Conservation (phyloP, 2,797 vertebrate genomes). For the Gephyroberyx darwinii region DNA sequence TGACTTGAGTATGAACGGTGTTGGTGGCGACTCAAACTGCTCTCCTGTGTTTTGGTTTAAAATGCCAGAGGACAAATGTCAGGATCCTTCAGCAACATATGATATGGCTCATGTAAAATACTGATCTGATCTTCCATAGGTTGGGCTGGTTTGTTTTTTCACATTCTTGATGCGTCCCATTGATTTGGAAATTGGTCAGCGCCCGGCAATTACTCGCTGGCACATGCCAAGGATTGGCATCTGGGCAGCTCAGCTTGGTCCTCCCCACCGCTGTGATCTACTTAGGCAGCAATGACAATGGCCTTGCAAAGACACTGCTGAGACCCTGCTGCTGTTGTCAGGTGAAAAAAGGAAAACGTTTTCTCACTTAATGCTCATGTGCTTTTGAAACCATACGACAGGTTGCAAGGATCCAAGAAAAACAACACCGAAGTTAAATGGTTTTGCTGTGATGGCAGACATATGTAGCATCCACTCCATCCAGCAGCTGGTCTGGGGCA, state of each 20-base stretch:
- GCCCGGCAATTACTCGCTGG: slow-evolving; percentile 35
- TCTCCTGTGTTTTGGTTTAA: too few relatives aligned
- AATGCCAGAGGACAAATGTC: too few relatives aligned
- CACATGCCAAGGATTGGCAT: slow-evolving; percentile 29
- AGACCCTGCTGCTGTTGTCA: slow-evolving; percentile 3
- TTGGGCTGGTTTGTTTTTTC: slow-evolving; percentile 28
- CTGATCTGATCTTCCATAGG: not conserved
- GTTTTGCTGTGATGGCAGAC: not conserved
- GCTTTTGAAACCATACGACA: not conserved
- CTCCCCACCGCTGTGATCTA: slow-evolving; percentile 36
- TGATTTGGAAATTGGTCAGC: slow-evolving; percentile 46
- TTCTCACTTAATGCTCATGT: not conserved
- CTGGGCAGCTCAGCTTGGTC: slow-evolving; percentile 32
- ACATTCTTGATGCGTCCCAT: slow-evolving; percentile 19
- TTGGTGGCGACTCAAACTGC: too few relatives aligned
- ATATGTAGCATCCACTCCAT: slow-evolving; percentile 25
- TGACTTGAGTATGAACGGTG: too few relatives aligned
- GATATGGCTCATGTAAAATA: too few relatives aligned
- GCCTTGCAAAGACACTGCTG: slow-evolving; percentile 28
- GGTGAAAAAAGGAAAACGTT: not conserved
- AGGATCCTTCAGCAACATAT: too few relatives aligned
- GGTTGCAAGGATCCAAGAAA: not conserved
- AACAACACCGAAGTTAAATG: too few relatives aligned
- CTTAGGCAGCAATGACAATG: slow-evolving; percentile 40
- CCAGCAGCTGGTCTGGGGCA: slow-evolving; percentile 48